Base-by-base conservation (phyloP, 2,888 invertebrate species). In the Herminia tarsipennalis region DNA sequence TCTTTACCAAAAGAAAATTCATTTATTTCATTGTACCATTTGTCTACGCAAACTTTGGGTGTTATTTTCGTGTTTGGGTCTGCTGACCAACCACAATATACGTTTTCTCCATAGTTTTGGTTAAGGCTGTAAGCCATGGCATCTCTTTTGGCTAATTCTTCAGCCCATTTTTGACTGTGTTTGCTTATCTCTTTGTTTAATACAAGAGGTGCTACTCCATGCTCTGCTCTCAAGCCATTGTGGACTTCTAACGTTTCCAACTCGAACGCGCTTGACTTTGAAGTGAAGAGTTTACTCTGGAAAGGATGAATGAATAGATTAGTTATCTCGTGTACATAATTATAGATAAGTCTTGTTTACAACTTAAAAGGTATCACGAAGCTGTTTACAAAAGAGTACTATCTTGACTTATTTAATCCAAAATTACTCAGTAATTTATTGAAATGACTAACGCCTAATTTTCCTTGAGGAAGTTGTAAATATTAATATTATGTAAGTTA, bases 11-110 rank as follows among this genome's bases (percentile, higher is more conserved):
- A 96, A 14, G 92, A 92, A 76, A 94, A 95, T 24, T 94, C 93
- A 66, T 94, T 94, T 41, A 94, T 94, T 83, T 96, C 96, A 22
- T 93, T 93, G 78, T 96, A 96, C 96, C 96, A 96, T 76, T 93
- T 94, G 2, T 95, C 94, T 2, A 95, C 93, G 9, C 95, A 94
- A 64, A 95, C 95, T 58, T 92, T 92, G 9, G 95, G 95, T 33
- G 92, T 92, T 8, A 95, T 92, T 53, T 93, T 92, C n/a, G 93
- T 86, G 57, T 93, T 93, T 1, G 94, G 92, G 67, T 95, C 94
- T 5, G 94, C 92, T 32, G 95, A 94, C 88, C 94, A 94, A 48
- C 95, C 93, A 42, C 94, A 94, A 73, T 94, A 96, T 35, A 96
- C 92, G 72, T 94, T 96, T 81, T 96, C 96, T 8, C 95, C 91